Conservation (phyloP, 2,797 vertebrate species). For the Bucorvus abyssinicus region DNA sequence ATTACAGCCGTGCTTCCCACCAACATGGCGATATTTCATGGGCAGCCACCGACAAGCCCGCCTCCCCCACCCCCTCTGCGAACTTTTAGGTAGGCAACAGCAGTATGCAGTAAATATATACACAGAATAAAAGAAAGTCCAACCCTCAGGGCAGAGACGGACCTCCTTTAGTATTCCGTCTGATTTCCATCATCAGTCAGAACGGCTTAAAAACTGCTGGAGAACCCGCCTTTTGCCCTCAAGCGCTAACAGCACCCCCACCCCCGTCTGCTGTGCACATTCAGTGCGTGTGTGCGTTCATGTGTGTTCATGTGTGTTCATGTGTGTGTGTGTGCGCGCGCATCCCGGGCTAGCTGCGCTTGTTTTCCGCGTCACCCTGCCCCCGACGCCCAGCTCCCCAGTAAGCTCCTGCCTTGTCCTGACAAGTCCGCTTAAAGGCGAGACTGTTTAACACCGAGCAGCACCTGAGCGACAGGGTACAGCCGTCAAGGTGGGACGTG, state of each 20-base stretch:
- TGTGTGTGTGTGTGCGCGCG: background rate
- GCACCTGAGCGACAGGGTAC: background rate
- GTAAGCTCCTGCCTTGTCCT: constrained; percentile 35
- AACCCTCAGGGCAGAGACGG: background rate
- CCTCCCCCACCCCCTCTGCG: background rate
- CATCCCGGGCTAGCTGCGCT: background rate
- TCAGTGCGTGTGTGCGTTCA: background rate
- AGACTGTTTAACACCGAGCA: background rate
- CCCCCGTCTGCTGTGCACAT: background rate
- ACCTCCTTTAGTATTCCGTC: background rate
- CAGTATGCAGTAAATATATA: background rate
- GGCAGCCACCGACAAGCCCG: background rate
- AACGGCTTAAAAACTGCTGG: constrained; percentile 9
- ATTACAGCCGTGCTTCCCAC: constrained; percentile 11
- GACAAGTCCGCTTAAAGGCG: constrained; percentile 32
- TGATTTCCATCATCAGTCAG: constrained; percentile 10
- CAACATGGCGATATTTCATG: constrained; percentile 73
- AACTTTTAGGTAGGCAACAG: constrained; percentile 37
- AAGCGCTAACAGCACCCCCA: background rate
- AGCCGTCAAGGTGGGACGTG: background rate
- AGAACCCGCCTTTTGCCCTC: constrained; percentile 20
- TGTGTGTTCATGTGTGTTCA: background rate
- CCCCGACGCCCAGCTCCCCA: background rate
- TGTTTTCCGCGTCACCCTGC: constrained; percentile 11
- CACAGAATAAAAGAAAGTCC: constrained; percentile 11